Evolutionary conservation across 2,888 invertebrate genomes (phyloP).

Genomic region (Neoaliturus tenellus): DNA sequence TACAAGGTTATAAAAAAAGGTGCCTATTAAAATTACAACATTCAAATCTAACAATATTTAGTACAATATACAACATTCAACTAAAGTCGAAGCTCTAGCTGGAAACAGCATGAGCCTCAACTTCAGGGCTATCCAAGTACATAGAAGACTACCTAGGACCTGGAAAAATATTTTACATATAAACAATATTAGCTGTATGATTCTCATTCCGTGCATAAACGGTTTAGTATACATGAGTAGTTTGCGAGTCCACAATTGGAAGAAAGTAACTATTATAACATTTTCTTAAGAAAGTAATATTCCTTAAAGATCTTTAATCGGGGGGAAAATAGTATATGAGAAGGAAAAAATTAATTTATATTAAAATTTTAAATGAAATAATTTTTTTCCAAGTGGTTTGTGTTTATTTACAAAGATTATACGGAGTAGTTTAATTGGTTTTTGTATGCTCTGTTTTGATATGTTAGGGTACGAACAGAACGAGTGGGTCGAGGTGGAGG

Average conservation of each 20-base stretch:
- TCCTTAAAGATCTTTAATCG: too few relatives aligned
- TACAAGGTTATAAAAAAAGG: slow-evolving; percentile 40
- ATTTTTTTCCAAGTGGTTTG: too few relatives aligned
- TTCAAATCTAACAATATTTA: slow-evolving; percentile 43
- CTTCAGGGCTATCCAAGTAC: neutral
- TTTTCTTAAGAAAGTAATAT: too few relatives aligned
- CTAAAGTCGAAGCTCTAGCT: neutral
- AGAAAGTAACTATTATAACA: neutral
- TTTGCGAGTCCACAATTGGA: neutral
- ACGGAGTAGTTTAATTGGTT: too few relatives aligned
- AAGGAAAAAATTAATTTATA: too few relatives aligned
- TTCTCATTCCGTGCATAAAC: slow-evolving; percentile 15
- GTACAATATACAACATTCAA: slow-evolving; percentile 46
- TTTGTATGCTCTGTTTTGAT: too few relatives aligned
- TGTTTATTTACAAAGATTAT: too few relatives aligned
- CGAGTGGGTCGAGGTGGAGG: too few relatives aligned
- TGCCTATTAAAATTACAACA: slow-evolving; percentile 42
- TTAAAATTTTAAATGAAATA: too few relatives aligned
- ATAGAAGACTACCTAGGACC: neutral
- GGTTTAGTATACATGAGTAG: slow-evolving; percentile 24
- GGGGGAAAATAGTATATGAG: too few relatives aligned
- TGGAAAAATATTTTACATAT: slow-evolving; percentile 43
- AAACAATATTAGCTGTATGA: slow-evolving; percentile 4
- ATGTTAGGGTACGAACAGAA: too few relatives aligned
- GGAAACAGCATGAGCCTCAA: slow-evolving; percentile 5